phyloP scores from a whole-genome alignment of 2,888 invertebrate species.

The Philereme vetulata region DNA sequence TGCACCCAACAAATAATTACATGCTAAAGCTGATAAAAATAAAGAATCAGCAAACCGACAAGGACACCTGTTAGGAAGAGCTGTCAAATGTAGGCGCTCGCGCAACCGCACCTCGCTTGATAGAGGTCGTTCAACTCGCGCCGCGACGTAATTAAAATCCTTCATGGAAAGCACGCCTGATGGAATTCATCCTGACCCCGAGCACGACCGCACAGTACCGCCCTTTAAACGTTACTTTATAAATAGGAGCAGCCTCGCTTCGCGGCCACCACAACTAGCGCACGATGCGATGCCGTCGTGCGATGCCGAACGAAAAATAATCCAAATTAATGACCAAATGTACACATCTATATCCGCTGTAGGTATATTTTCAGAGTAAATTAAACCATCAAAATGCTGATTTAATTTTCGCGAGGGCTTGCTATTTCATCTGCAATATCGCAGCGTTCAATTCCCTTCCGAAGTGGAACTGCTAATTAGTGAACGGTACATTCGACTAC shows the following conservation, averaged over 20 bases:
- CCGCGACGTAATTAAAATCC: conserved; percentile 81
- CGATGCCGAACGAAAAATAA: conserved; percentile 33
- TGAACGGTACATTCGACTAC: conserved; percentile 34
- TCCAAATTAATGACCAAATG: conserved; percentile 32
- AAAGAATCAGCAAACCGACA: conserved; percentile 26
- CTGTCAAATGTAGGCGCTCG: conserved; percentile 62
- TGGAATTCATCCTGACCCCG: conserved; percentile 78
- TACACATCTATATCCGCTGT: conserved; percentile 13
- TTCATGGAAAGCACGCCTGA: conserved; percentile 80
- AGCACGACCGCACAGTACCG: conserved; percentile 70
- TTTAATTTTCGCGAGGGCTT: conserved; percentile 26
- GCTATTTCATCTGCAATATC: conserved; percentile 25
- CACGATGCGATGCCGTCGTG: conserved; percentile 39
- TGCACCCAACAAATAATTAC: conserved; percentile 10
- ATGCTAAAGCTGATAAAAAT: conserved; percentile 26
- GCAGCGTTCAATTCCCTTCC: conserved; percentile 24
- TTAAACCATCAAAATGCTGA: conserved; percentile 16
- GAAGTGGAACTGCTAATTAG: conserved; percentile 33
- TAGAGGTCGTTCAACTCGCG: conserved; percentile 67
- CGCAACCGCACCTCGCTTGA: conserved; percentile 54
- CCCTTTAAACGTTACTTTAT: conserved; percentile 75
- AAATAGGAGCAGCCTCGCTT: conserved; percentile 64
- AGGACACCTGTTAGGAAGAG: conserved; percentile 60
- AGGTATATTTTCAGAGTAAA: conserved; percentile 7
- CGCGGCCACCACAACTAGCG: conserved; percentile 34